Evolutionary conservation across 2,888 invertebrate species (phyloP), one percentile per base, ranked within the genome.

Genomic region (Zaprionus bogoriensis): DNA sequence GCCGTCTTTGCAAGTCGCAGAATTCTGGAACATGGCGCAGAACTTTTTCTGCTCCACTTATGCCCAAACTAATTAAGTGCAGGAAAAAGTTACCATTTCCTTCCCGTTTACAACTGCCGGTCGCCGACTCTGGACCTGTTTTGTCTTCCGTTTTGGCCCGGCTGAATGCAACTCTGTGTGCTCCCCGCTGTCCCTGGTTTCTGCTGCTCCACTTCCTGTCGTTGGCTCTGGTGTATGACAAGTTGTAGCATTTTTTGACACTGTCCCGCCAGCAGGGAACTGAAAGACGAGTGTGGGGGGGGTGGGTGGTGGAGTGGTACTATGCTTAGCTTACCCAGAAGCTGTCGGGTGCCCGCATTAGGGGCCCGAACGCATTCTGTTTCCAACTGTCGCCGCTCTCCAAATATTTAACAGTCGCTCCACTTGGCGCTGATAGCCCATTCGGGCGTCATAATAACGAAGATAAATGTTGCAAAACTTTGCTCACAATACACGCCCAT

Each of bases 391-490:
- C 59, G 68, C 62, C 46, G 44, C 38, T 77, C 61, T 60, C 55
- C 80, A 80, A 80, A 80, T 80, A 86, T 86, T 86, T 80, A 80
- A 86, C 77, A 77, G 81, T 66, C 65, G 74, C 74, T 83, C 80
- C 63, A 69, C 66, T 83, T 72, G 63, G 57, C 74, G 87, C 84
- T 82, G 82, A 82, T 87, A 87, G 82, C 87, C 85, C 82, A 85
- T 82, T 82, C 71, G 87, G 85, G 82, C 82, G 83, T 87, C 83
- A 87, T 82, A 85, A 85, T 82, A 87, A 83, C 86, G 87, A 83
- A 87, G 82, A 83, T 83, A 83, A 83, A 83, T 83, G 82, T 74
- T 74, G 60, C 64, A 50, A 79, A 87, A 87, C 62, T 83, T 82
- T 79, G 52, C 69, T 53, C 20, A 39, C 62, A 78, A 63, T 60